Percentiles rank a stretch among this genome's conserved stretches.
Evolutionary conservation across 2,113 vertebrate genomes (phyloP).

Genomic region (Zosterops japonicus): DNA sequence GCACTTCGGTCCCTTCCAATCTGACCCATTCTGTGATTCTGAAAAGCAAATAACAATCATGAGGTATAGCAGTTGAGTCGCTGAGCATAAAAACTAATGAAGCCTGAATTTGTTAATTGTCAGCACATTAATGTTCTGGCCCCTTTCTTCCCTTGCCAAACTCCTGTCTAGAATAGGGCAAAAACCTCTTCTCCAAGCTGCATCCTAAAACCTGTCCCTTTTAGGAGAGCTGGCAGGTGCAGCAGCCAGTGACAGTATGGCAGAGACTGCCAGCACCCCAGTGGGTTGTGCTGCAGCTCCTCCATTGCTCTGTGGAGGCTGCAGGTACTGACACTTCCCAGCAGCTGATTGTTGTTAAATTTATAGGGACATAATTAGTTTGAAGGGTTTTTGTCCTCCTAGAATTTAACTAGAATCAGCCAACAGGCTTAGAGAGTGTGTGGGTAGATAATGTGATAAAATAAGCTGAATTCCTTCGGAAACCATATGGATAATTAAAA

Average conservation of each 20-base stretch:
- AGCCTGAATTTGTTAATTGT: background rate
- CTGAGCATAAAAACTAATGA: background rate
- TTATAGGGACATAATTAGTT: background rate
- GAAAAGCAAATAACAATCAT: background rate
- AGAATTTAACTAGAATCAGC: background rate
- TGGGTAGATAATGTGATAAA: background rate
- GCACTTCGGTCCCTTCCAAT: background rate
- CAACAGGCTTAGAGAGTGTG: background rate
- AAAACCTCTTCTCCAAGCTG: background rate
- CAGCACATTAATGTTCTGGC: background rate
- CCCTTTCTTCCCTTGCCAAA: background rate
- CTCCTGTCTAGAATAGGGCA: background rate
- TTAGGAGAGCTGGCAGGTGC: background rate
- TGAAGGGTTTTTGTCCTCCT: background rate
- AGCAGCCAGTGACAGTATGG: background rate
- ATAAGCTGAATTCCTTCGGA: background rate
- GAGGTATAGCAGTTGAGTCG: background rate
- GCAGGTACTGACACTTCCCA: background rate
- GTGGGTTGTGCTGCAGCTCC: accelerated
- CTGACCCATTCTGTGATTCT: background rate
- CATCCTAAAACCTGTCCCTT: background rate
- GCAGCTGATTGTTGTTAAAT: background rate
- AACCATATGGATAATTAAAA: background rate
- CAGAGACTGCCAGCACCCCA: background rate
- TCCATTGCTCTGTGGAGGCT: background rate